These are phyloP conservation scores for Plemyria rubiginata DNA, from an alignment of 2,888 invertebrate species.

Conservation along the genomic window DNA sequence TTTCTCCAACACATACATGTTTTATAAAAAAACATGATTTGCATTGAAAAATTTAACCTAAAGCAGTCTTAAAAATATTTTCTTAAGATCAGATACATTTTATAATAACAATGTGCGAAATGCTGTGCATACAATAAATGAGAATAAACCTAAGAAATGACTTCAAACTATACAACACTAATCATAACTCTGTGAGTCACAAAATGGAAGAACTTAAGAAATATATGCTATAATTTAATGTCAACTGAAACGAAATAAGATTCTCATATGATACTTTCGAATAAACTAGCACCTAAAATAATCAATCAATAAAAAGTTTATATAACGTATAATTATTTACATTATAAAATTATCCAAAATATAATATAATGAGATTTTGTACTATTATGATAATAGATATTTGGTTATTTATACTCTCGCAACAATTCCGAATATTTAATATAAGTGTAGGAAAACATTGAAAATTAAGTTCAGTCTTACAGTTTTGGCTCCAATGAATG, in stretches of 20 bases:
- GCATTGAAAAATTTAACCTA: slow-evolving; percentile 66
- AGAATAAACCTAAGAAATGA: slow-evolving; percentile 42
- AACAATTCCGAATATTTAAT: slow-evolving; percentile 26
- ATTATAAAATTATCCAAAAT: slow-evolving; percentile 42
- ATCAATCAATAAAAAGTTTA: slow-evolving; percentile 21
- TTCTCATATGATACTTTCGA: slow-evolving; percentile 60
- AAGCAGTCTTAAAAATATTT: slow-evolving; percentile 70
- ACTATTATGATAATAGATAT: slow-evolving; percentile 64
- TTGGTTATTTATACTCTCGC: slow-evolving; percentile 27
- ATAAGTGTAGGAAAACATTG: slow-evolving; percentile 29
- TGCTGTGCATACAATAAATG: slow-evolving; percentile 63
- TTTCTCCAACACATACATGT: slow-evolving; percentile 38
- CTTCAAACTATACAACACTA: slow-evolving; percentile 46
- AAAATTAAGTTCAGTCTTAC: slow-evolving; percentile 42
- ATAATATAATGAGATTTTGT: slow-evolving; percentile 54
- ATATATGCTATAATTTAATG: slow-evolving; percentile 38
- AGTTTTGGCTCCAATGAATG: slow-evolving; percentile 32
- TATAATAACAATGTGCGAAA: slow-evolving; percentile 58
- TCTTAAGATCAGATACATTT: slow-evolving; percentile 54
- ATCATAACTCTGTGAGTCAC: slow-evolving; percentile 48
- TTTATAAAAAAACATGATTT: slow-evolving; percentile 49
- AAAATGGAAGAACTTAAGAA: slow-evolving; percentile 42
- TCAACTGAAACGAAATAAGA: slow-evolving; percentile 39
- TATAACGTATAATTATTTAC: slow-evolving; percentile 13
- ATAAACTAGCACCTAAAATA: slow-evolving; percentile 70